Conservation (phyloP, 2,113 vertebrate species). For the Cynoglossus semilaevis region DNA sequence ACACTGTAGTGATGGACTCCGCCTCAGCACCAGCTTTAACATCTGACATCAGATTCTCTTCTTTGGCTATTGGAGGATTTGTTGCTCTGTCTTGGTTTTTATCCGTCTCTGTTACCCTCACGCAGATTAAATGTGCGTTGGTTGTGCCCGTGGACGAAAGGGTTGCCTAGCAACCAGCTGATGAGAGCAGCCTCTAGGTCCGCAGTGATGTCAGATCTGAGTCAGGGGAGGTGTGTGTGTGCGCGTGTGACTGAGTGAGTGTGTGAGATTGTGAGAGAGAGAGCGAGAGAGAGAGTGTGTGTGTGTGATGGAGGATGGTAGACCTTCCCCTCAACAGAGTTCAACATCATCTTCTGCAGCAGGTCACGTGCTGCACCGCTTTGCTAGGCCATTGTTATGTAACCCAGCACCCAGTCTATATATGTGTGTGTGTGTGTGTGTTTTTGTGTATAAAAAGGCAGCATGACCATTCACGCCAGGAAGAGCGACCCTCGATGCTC, state of each 20-base stretch:
- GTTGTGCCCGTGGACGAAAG: constrained; percentile 67
- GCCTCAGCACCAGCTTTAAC: neutral
- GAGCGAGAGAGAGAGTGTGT: neutral
- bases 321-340: constrained; percentile 56
- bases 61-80: constrained; percentile 20
- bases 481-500: constrained; percentile 4
- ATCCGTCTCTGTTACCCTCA: constrained; percentile 41
- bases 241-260: constrained; percentile 12
- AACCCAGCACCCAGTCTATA: constrained; percentile 36
- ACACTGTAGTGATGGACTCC: neutral
- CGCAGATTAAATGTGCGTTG: constrained; percentile 66
- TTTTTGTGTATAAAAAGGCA: constrained; percentile 41
- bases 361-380: constrained; percentile 60
- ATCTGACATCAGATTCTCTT: constrained; percentile 25
- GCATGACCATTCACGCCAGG: constrained; percentile 14
- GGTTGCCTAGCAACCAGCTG: constrained; percentile 75
- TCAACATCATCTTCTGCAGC: constrained; percentile 57
- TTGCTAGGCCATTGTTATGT: constrained; percentile 65
- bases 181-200: constrained; percentile 68
- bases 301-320: constrained; percentile 23
- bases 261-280: constrained; percentile 13
- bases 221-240: constrained; percentile 50
- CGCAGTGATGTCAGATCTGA: constrained; percentile 59
- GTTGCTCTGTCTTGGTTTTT: constrained; percentile 17
- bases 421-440: constrained; percentile 16